phyloP scores from a whole-genome alignment of 2,113 vertebrate species.

The Pristiophorus japonicus region DNA sequence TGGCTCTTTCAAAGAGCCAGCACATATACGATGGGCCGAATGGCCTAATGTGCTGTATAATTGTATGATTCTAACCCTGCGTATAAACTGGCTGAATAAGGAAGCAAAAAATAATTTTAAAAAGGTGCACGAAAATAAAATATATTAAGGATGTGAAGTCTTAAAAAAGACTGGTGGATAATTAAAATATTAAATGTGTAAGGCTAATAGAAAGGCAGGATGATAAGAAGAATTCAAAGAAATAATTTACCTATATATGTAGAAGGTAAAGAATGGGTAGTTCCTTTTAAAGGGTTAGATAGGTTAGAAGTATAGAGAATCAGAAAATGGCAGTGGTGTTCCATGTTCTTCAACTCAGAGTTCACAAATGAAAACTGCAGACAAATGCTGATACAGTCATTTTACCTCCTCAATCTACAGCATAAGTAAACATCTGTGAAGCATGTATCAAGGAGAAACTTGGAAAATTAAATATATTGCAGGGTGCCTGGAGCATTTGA shows the following conservation, averaged over 20 bases:
- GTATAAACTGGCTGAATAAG: neutral
- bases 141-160: neutral
- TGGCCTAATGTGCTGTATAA: neutral
- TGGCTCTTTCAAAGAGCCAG: neutral
- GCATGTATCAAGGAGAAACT: too few species aligned
- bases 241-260: neutral
- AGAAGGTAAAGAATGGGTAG: neutral
- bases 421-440: too few species aligned
- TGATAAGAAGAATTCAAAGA: neutral
- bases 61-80: neutral
- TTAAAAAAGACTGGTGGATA: neutral
- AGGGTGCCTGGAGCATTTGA: too few species aligned
- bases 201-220: neutral
- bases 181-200: neutral
- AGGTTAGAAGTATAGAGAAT: neutral
- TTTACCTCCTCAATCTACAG: too few species aligned
- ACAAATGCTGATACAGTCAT: too few species aligned
- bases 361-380: too few species aligned
- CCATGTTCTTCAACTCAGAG: neutral
- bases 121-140: neutral
- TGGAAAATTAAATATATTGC: too few species aligned
- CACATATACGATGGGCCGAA: neutral
- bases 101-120: too few species aligned
- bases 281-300: neutral
- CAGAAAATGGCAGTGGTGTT: neutral